Evolutionary conservation across 2,888 invertebrate genomes (phyloP).

Genomic region (Tipula confusa): DNA sequence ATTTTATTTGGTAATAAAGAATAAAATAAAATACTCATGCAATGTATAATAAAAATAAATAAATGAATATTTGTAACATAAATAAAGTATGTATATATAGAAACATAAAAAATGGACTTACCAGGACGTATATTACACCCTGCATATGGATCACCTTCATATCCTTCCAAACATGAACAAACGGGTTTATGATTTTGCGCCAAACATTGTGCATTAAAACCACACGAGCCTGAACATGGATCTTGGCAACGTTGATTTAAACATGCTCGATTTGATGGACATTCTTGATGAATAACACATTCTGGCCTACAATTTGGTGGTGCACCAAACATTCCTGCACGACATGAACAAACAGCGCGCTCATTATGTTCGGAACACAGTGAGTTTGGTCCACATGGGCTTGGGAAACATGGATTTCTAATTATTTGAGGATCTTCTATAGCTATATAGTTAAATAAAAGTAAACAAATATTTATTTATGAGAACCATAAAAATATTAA

Average conservation of each 20-base stretch:
- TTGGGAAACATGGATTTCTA: conserved; percentile 63
- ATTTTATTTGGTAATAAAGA: conserved; percentile 31
- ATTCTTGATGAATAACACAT: conserved; percentile 69
- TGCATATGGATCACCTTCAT: conserved; percentile 74
- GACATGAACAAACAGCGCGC: conserved; percentile 70
- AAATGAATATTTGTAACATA: conserved; percentile 29
- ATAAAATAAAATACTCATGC: neutral
- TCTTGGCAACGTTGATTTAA: conserved; percentile 67
- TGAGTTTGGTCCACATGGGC: conserved; percentile 74
- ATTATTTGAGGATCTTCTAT: conserved; percentile 49
- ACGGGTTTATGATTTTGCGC: conserved; percentile 68
- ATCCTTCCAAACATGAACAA: conserved; percentile 65
- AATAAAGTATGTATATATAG: conserved; percentile 32
- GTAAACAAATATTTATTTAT: neutral
- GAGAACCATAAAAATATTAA: neutral
- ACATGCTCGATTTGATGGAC: conserved; percentile 66
- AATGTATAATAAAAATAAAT: neutral
- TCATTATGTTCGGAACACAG: conserved; percentile 64
- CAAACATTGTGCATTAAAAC: conserved; percentile 64
- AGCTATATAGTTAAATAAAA: conserved; percentile 40
- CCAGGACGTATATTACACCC: conserved; percentile 62
- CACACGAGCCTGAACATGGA: conserved; percentile 72
- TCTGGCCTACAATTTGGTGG: conserved; percentile 76
- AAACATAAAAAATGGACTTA: conserved; percentile 48
- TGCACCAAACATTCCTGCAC: conserved; percentile 67